A percentile compares a stretch with the other conserved stretches of the same genome.
Conservation (phyloP, 2,888 invertebrate species). For the Anodontia alba region DNA sequence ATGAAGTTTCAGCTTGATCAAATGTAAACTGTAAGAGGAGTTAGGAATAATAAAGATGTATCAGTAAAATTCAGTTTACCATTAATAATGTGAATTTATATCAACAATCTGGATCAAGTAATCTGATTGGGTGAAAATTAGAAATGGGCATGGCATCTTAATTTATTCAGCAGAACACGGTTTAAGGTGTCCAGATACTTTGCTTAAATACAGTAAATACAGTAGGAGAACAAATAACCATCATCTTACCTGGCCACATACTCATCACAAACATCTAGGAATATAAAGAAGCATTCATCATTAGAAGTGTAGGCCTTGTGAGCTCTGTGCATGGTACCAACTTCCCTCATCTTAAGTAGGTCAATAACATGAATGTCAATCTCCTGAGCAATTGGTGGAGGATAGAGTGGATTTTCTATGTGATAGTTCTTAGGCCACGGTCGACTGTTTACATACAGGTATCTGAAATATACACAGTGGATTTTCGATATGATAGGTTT, state of each 20-base stretch:
- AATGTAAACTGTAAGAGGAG: too few species aligned
- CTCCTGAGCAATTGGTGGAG: constrained; percentile 94
- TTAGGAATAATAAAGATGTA: too few species aligned
- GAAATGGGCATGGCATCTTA: too few species aligned
- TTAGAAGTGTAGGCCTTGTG: constrained; percentile 94
- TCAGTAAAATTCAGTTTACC: too few species aligned
- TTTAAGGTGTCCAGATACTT: too few species aligned
- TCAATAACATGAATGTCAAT: constrained; percentile 95
- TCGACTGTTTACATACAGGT: constrained; percentile 92
- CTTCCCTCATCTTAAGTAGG: constrained; percentile 90
- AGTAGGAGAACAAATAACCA: neutral
- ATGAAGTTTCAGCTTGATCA: too few species aligned
- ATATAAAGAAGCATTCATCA: constrained; percentile 94
- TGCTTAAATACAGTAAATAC: too few species aligned
- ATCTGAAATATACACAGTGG: constrained; percentile 83
- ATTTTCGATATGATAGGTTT: too few species aligned
- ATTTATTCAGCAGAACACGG: too few species aligned
- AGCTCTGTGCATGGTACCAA: constrained; percentile 91
- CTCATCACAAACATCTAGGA: constrained; percentile 92
- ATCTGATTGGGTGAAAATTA: too few species aligned
- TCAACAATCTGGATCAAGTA: too few species aligned
- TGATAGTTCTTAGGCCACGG: constrained; percentile 92
- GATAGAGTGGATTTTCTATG: constrained; percentile 91
- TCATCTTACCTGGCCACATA: constrained; percentile 91
- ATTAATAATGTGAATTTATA: too few species aligned